Base-by-base conservation (phyloP, 2,797 vertebrate genomes). In the Alectoris magna region DNA sequence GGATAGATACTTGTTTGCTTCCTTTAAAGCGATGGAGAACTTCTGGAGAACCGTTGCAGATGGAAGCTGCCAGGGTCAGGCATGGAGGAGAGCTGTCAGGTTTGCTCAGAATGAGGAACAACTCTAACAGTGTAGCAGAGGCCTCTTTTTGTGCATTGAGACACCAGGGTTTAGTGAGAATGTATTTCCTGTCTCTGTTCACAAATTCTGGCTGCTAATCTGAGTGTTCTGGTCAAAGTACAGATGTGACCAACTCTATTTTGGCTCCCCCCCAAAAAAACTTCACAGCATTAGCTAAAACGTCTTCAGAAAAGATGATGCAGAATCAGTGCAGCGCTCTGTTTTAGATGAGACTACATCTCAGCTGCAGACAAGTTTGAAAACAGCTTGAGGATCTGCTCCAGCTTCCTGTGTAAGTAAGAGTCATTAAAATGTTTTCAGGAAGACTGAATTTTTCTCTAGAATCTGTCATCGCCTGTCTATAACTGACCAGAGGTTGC, bases 321-420 rank as follows among this genome's bases (percentile, higher is more conserved):
- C 34, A 73, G 67, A 51, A 87, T 71, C 26, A 64, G 55, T 3
- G 0, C 44, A 77, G 38, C 31, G 6, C 19, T 84, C 24, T 29
- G 46, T 59, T 95, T 41, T 67, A 64, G 31, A 69, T 31, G 16
- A 80, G 49, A 13, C 64, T 66, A 8, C 2, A 3, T 53, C 77
- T 93, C 56, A 84, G 29, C 84, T 75, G 14, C 48, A 70, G 41
- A 48, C 69, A 76, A 76, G 39, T 94, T 92, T 94, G 84, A 84
- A 72, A 95, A 51, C 51, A 69, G 53, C n/a, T 80, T 63, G 64
- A 72, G 46, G 43, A 69, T 82, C 63, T 69, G 60, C 31, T 73
- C 49, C 38, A 55, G 60, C 31, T 90, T 41, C 29, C 63, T 93
- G 34, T 44, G 6, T 49, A 91, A 86, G 29, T 53, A 44, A 79